A percentile compares a stretch with the other conserved stretches of the same genome.
phyloP scores from a whole-genome alignment of 2,797 vertebrate species.

The Xyrichtys novacula region DNA sequence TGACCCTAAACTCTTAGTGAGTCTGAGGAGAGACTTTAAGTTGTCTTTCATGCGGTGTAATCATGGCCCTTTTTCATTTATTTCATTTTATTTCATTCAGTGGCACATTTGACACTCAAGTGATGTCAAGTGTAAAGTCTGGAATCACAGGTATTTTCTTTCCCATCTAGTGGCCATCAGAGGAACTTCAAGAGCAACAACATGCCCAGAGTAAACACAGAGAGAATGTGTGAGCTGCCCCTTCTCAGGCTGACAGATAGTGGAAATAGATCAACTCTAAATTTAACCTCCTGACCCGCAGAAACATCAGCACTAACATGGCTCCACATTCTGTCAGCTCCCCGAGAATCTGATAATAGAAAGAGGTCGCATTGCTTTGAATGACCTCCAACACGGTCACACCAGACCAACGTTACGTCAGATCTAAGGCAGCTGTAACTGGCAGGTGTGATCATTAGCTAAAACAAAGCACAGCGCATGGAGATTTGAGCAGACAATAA shows the following conservation, averaged over 20 bases:
- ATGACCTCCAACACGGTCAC: slow-evolving; percentile 28
- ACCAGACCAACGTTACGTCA: background rate
- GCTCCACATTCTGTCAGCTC: slow-evolving; percentile 34
- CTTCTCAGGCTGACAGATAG: slow-evolving; percentile 23
- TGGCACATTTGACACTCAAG: too few species aligned
- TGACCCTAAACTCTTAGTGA: too few species aligned
- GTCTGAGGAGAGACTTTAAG: too few species aligned
- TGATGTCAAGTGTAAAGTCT: too few species aligned
- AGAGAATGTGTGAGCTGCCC: slow-evolving; percentile 9
- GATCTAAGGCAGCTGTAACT: background rate
- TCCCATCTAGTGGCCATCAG: too few species aligned
- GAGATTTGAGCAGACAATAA: background rate
- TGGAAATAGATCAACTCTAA: slow-evolving; percentile 22
- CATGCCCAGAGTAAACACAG: too few species aligned
- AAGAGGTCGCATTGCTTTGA: slow-evolving; percentile 28
- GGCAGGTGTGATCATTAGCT: slow-evolving; percentile 29
- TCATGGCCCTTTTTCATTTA: too few species aligned
- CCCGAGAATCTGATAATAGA: slow-evolving; percentile 17
- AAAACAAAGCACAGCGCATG: background rate
- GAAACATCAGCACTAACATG: slow-evolving; percentile 4
- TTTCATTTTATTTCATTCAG: too few species aligned
- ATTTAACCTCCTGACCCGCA: slow-evolving; percentile 43
- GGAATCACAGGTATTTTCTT: too few species aligned
- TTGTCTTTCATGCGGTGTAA: too few species aligned
- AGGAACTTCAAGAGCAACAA: too few species aligned